phyloP scores from a whole-genome alignment of 2,113 vertebrate species.

The Eidolon helvum region DNA sequence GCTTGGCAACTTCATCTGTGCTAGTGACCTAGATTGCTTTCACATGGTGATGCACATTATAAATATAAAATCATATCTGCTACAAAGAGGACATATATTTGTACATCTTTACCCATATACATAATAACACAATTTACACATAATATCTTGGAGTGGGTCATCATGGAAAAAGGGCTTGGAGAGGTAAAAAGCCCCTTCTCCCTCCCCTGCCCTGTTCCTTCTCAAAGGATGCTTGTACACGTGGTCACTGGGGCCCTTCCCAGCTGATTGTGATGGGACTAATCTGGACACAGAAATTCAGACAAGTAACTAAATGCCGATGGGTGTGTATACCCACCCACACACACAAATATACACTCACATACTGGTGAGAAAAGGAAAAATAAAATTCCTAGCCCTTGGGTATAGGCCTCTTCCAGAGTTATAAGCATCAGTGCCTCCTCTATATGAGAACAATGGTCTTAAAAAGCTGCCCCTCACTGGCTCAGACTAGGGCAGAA shows the following conservation, averaged over 20 bases:
- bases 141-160: conserved; percentile 79
- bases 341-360: background rate
- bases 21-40: conserved; percentile 47
- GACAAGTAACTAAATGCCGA: background rate
- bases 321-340: background rate
- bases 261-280: conserved; percentile 15
- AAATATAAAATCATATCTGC: conserved; percentile 88
- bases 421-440: background rate
- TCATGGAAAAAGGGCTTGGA: conserved; percentile 40
- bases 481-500: conserved; percentile 39
- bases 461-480: background rate
- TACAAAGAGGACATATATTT: conserved; percentile 86
- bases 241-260: background rate
- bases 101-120: conserved; percentile 88
- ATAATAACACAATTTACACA: conserved; percentile 89
- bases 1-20: background rate
- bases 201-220: background rate
- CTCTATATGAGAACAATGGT: background rate
- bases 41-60: conserved; percentile 76
- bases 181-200: conserved; percentile 63
- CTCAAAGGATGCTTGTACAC: background rate
- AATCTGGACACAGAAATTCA: background rate
- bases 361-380: conserved; percentile 19
- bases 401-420: conserved; percentile 20
- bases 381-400: conserved; percentile 44